A percentile compares a stretch with the other conserved stretches of the same genome.
These are phyloP conservation scores for Temnothorax rugatulus DNA, from an alignment of 2,888 invertebrate genomes.

Conservation along the genomic window DNA sequence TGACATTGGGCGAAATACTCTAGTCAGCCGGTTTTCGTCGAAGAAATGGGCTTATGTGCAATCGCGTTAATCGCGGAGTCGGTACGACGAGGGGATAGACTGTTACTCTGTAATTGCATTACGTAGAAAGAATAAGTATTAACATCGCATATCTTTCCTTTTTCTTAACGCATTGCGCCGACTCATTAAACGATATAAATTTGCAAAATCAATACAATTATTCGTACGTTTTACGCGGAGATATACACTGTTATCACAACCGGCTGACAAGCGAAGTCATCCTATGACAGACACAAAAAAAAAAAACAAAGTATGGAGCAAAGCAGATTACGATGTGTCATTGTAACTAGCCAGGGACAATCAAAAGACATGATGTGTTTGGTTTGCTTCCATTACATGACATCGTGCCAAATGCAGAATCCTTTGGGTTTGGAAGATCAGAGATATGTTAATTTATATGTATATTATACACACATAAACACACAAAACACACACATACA, in stretches of 20 bases:
- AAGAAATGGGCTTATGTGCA: constrained; percentile 46
- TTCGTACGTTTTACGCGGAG: constrained; percentile 18
- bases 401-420: constrained; percentile 82
- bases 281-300: constrained; percentile 62
- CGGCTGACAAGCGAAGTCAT: constrained; percentile 68
- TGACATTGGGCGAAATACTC: constrained; percentile 84
- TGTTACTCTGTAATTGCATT: constrained; percentile 47
- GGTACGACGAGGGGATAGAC: constrained; percentile 30
- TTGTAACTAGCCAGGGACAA: constrained; percentile 83
- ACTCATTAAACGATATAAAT: background rate
- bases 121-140: constrained; percentile 40
- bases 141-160: background rate
- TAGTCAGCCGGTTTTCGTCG: constrained; percentile 68
- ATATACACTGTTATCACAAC: constrained; percentile 35
- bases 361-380: constrained; percentile 82
- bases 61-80: constrained; percentile 34
- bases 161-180: constrained; percentile 22
- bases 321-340: constrained; percentile 70
- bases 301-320: constrained; percentile 67
- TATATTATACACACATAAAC: constrained; percentile 64
- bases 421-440: constrained; percentile 73
- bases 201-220: constrained; percentile 26
- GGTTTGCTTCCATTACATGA: constrained; percentile 83
- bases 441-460: constrained; percentile 74
- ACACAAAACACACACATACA: too few relatives aligned